Base-by-base conservation (phyloP, 2,888 invertebrate genomes). In the Orthosia gracilis region DNA sequence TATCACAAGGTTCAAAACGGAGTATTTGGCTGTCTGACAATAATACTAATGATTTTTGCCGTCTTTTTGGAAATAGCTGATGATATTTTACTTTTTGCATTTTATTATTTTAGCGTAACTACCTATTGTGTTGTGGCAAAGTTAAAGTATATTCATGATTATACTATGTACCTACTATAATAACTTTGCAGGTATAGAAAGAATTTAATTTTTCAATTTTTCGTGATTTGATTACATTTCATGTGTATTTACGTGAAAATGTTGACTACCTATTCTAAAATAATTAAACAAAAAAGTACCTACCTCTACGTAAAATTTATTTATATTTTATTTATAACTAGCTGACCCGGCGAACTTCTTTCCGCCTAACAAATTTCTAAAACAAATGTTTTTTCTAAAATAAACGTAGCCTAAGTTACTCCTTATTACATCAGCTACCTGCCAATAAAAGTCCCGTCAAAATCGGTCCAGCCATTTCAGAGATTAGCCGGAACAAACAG, bases 1-100 rank as follows among this genome's bases (percentile, higher is more conserved):
- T 62, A 54, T 50, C 65, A 74, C 59, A 85, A 78, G 82, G 69
- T 58, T 54, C 55, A 74, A 58, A 69, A 49, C 71, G 17, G 26
- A 45, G 17, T 45, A 15, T 23, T 12, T 17, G 5, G n/a, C 21
- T 55, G n/a, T 26, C 40, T 61, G 55, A 64, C 9, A 73, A 64
- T 61, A 31, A 26, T 23, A 54, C 72, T 65, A 65, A 80, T 59
- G 47, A 17, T 66, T 73, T 72, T 65, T 65, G 45, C 23, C 47
- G 65, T 55, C 45, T 12, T 18, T 66, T 66, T 65, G 40, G 45
- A 31, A 3, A 82, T 67, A 71, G 26, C 31, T n/a, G n/a, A 23
- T 23, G 18, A 45, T 3, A 45, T 55, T 31, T 26, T 18, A 40
- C 15, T 26, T 54, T 59, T 61, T 18, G 23, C 12, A 40, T 40